phyloP scores from a whole-genome alignment of 2,888 invertebrate species.

The Lasioglossum zephyrum region DNA sequence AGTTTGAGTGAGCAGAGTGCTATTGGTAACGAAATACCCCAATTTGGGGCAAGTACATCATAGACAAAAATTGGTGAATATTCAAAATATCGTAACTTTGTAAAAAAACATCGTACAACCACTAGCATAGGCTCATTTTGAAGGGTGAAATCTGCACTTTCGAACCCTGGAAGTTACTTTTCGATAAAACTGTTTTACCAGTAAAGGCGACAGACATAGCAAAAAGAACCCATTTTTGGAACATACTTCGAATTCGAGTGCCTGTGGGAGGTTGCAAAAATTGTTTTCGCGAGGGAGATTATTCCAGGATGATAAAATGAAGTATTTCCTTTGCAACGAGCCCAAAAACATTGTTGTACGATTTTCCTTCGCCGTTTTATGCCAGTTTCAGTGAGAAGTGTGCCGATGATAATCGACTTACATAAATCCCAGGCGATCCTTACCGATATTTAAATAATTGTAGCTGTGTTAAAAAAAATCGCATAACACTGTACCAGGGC shows the following conservation, averaged over 20 bases:
- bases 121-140: background rate
- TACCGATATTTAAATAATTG: background rate
- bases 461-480: background rate
- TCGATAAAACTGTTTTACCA: too few species aligned
- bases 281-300: background rate
- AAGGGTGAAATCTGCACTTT: rapidly evolving
- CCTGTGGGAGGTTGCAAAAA: background rate
- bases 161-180: background rate
- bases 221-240: too few species aligned
- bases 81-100: background rate
- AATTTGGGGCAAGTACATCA: too few species aligned
- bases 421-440: background rate
- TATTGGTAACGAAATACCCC: background rate
- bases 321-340: background rate
- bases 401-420: background rate
- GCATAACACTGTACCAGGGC: background rate
- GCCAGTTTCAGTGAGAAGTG: background rate
- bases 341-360: background rate
- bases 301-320: background rate
- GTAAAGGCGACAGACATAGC: too few species aligned
- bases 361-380: background rate
- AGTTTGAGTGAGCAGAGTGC: background rate
- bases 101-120: background rate
- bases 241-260: too few species aligned
- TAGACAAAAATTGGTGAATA: background rate